Percentiles rank a stretch among this genome's conserved stretches.
Conservation (phyloP, 2,888 invertebrate genomes). For the Caradrina clavipalpis region DNA sequence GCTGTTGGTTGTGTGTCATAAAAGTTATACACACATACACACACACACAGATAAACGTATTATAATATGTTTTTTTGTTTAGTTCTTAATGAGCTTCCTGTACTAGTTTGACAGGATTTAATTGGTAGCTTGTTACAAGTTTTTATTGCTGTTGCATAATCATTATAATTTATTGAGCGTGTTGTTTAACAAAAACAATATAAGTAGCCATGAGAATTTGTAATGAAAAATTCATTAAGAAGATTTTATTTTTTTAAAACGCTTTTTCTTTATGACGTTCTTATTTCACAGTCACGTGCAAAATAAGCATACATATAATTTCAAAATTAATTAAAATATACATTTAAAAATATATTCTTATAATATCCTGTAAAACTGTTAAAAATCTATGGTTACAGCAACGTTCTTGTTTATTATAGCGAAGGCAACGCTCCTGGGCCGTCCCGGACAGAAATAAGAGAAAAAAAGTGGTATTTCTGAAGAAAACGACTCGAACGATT, state of each 20-base stretch:
- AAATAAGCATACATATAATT: background rate
- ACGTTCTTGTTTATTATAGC: slow-evolving; percentile 79
- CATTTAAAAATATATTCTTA: slow-evolving; percentile 8
- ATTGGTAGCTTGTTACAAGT: slow-evolving; percentile 46
- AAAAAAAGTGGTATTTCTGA: slow-evolving; percentile 83
- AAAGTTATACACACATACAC: background rate
- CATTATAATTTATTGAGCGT: slow-evolving; percentile 52
- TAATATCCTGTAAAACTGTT: slow-evolving; percentile 50
- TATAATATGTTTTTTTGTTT: slow-evolving; percentile 33
- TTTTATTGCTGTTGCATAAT: slow-evolving; percentile 37
- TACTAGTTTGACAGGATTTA: slow-evolving; percentile 50
- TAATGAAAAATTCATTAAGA: background rate
- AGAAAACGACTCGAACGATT: slow-evolving; percentile 83
- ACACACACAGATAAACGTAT: background rate
- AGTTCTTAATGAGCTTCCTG: slow-evolving; percentile 52
- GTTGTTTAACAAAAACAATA: slow-evolving; percentile 26
- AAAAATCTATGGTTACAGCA: slow-evolving; percentile 70
- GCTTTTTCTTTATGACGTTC: background rate
- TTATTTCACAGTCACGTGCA: too few species aligned
- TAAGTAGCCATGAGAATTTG: slow-evolving; percentile 1
- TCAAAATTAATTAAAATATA: background rate
- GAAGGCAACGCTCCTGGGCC: slow-evolving; percentile 86
- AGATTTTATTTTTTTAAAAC: background rate
- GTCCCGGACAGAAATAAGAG: slow-evolving; percentile 80
- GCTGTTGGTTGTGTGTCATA: background rate